These are phyloP conservation scores for Nylanderia fulva DNA, from an alignment of 1,140 invertebrate species.

Conservation along the genomic window DNA sequence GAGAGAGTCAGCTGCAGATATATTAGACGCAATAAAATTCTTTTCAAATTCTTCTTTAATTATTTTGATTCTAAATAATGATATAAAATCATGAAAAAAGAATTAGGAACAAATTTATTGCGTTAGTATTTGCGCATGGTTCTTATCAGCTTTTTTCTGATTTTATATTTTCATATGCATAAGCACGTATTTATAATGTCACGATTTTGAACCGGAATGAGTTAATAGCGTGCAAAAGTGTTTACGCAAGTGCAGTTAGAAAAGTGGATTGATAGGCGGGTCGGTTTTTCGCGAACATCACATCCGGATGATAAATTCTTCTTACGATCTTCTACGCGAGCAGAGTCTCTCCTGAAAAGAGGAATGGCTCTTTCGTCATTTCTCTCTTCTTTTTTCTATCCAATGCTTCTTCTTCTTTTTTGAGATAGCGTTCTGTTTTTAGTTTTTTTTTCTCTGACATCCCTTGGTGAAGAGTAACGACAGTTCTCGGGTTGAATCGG, in stretches of 20 bases:
- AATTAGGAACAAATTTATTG: too few relatives aligned
- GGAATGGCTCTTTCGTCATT: constrained; percentile 38
- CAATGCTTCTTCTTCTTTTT: background rate
- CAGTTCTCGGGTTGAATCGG: constrained; percentile 65
- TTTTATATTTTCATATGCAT: too few relatives aligned
- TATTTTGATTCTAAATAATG: too few relatives aligned
- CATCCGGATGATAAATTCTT: constrained; percentile 76
- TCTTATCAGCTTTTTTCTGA: too few relatives aligned
- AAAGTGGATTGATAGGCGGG: background rate
- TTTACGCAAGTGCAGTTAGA: constrained; percentile 14
- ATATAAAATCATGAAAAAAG: too few relatives aligned
- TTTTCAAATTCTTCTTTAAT: too few relatives aligned
- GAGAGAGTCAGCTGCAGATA: too few relatives aligned
- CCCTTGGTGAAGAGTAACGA: constrained; percentile 50
- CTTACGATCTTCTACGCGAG: constrained; percentile 48
- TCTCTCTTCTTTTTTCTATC: background rate
- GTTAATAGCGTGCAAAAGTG: constrained; percentile 38
- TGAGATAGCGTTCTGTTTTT: background rate
- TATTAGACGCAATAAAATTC: too few relatives aligned
- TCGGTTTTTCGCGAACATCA: constrained; percentile 65
- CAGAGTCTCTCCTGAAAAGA: constrained; percentile 4
- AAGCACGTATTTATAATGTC: background rate
- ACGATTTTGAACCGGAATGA: constrained; percentile 25
- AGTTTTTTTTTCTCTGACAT: constrained; percentile 17
- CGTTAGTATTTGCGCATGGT: too few relatives aligned